phyloP scores from a whole-genome alignment of 2,113 vertebrate genomes.

The Hepsetus odoe region DNA sequence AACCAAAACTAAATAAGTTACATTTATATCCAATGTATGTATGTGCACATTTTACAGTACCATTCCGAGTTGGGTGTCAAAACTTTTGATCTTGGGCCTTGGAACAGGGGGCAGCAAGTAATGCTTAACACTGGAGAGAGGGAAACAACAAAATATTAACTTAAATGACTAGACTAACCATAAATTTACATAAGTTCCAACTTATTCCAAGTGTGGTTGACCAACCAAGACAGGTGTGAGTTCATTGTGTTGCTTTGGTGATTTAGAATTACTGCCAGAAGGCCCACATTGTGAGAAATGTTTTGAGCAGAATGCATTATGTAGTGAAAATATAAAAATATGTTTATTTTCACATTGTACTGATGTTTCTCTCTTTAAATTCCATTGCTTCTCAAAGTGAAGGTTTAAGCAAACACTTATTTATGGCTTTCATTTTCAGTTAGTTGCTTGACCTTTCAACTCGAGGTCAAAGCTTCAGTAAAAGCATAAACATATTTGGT shows the following conservation, averaged over 20 bases:
- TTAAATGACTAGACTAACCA: neutral
- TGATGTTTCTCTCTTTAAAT: neutral
- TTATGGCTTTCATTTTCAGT: neutral
- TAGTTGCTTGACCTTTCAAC: neutral
- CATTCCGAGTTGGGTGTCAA: conserved; percentile 84
- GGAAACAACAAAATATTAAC: conserved; percentile 32
- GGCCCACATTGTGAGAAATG: neutral
- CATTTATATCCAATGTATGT: neutral
- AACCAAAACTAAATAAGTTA: neutral
- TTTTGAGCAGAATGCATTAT: neutral
- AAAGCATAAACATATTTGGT: conserved; percentile 13
- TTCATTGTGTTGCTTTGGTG: conserved; percentile 1
- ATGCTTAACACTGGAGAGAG: conserved; percentile 78
- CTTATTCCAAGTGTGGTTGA: conserved; percentile 5
- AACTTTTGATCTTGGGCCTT: conserved; percentile 89
- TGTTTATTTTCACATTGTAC: neutral
- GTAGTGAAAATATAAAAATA: neutral
- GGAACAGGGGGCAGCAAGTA: conserved; percentile 89
- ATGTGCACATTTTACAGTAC: conserved; percentile 67
- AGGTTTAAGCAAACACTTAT: neutral
- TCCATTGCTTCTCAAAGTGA: neutral
- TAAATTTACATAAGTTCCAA: conserved; percentile 35
- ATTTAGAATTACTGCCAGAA: neutral
- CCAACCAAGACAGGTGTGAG: conserved; percentile 13
- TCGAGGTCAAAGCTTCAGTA: conserved; percentile 14